Conservation (phyloP, 1,140 invertebrate species). For the Tetramorium alpestre region DNA sequence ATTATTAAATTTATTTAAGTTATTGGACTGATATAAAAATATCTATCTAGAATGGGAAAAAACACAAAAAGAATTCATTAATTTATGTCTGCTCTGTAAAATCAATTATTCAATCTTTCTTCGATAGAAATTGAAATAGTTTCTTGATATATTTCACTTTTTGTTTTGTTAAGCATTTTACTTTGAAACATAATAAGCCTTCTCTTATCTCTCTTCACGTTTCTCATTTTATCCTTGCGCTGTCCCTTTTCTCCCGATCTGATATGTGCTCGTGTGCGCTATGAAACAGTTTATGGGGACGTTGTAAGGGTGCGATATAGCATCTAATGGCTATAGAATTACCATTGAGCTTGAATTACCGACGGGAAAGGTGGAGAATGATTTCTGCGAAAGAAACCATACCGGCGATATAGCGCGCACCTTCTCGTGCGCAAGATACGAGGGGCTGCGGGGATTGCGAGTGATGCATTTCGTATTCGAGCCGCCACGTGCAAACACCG, state of each 20-base stretch:
- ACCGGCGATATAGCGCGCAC: constrained; percentile 20
- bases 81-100: not conserved
- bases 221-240: not conserved
- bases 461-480: constrained; percentile 1
- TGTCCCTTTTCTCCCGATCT: not conserved
- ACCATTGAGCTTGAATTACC: constrained; percentile 12
- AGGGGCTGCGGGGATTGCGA: not conserved
- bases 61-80: not conserved
- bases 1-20: not conserved
- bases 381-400: not conserved
- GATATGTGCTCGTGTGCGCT: not conserved
- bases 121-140: constrained; percentile 13
- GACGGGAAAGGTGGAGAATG: constrained; percentile 8
- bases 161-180: not conserved
- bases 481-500: constrained; percentile 28
- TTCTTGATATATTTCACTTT: not conserved
- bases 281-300: not conserved
- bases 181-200: not conserved
- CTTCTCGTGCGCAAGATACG: not conserved
- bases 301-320: not conserved
- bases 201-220: not conserved
- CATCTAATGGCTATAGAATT: not conserved
- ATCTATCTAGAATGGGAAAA: not conserved
- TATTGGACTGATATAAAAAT: not conserved
- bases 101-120: not conserved